Evolutionary conservation across 2,797 vertebrate species (phyloP).

Genomic region (Microctenopoma steveboyesi): DNA sequence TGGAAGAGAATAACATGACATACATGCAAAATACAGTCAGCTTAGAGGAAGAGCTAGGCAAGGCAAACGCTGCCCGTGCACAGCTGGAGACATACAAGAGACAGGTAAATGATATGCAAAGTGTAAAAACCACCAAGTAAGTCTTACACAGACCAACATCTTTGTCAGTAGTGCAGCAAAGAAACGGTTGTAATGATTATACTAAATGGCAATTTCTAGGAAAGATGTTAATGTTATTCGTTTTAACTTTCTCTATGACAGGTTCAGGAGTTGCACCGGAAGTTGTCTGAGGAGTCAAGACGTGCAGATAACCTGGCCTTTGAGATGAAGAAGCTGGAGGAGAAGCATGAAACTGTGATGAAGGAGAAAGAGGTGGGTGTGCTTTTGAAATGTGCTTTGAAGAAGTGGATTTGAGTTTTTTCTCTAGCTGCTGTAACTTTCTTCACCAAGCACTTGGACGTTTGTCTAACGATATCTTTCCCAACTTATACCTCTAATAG

Average conservation of each 20-base stretch:
- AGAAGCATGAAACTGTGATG: slow-evolving; percentile 90
- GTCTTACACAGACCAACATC: neutral
- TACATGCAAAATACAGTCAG: slow-evolving; percentile 98
- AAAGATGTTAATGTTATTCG: neutral
- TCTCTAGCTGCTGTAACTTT: neutral
- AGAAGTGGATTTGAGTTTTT: neutral
- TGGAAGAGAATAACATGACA: slow-evolving; percentile 97
- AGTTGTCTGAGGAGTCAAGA: slow-evolving; percentile 92
- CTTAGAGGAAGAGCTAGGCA: slow-evolving; percentile 95
- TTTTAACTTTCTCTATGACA: slow-evolving; percentile 56
- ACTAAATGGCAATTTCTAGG: neutral
- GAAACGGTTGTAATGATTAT: neutral
- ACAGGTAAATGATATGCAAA: slow-evolving; percentile 81
- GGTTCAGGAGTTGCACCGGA: slow-evolving; percentile 94
- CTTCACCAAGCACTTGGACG: neutral
- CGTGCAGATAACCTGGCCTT: slow-evolving; percentile 93
- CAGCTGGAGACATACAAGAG: slow-evolving; percentile 96
- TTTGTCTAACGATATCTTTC: neutral
- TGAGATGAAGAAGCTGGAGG: slow-evolving; percentile 93
- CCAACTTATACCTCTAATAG: slow-evolving; percentile 69
- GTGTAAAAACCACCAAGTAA: no score
- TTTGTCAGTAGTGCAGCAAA: neutral
- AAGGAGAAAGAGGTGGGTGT: slow-evolving; percentile 93
- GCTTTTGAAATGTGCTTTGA: neutral
- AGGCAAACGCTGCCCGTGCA: slow-evolving; percentile 93